phyloP scores from a whole-genome alignment of 2,797 vertebrate genomes.

The Perodicticus potto region DNA sequence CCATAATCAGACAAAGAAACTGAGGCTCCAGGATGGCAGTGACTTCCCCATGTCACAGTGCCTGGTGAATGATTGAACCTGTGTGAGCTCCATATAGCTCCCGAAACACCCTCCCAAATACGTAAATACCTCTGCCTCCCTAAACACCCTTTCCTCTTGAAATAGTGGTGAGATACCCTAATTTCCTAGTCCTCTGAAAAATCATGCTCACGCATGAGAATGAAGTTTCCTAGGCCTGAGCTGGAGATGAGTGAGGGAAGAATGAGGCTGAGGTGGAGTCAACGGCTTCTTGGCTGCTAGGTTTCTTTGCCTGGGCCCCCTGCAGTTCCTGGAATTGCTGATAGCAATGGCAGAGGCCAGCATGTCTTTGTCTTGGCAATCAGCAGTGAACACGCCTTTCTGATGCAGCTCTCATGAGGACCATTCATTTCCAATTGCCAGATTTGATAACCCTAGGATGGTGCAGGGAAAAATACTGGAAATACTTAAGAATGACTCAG shows the following conservation, averaged over 20 bases:
- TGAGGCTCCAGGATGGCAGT: not conserved
- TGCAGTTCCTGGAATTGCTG: not conserved
- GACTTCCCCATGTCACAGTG: not conserved
- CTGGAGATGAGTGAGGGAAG: not conserved
- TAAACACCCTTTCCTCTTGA: not conserved
- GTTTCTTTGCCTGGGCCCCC: not conserved
- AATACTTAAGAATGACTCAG: conserved; percentile 15
- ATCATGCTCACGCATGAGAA: not conserved
- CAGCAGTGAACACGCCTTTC: not conserved
- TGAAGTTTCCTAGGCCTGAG: not conserved
- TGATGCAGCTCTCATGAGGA: conserved; percentile 12
- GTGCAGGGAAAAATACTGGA: conserved; percentile 30
- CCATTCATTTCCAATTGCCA: conserved; percentile 1
- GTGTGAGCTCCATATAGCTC: not conserved
- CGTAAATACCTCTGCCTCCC: not conserved
- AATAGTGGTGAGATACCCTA: not conserved
- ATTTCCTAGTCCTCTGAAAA: not conserved
- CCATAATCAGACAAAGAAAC: not conserved
- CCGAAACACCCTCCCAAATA: not conserved
- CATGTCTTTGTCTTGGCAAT: conserved; percentile 40
- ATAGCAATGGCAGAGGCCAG: not conserved
- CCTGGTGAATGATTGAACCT: not conserved
- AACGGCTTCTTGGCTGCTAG: not conserved
- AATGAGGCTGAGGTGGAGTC: not conserved
- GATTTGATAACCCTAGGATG: conserved; percentile 23